Evolutionary conservation across 2,113 vertebrate species (phyloP).

Genomic region (Stigmatopora nigra): DNA sequence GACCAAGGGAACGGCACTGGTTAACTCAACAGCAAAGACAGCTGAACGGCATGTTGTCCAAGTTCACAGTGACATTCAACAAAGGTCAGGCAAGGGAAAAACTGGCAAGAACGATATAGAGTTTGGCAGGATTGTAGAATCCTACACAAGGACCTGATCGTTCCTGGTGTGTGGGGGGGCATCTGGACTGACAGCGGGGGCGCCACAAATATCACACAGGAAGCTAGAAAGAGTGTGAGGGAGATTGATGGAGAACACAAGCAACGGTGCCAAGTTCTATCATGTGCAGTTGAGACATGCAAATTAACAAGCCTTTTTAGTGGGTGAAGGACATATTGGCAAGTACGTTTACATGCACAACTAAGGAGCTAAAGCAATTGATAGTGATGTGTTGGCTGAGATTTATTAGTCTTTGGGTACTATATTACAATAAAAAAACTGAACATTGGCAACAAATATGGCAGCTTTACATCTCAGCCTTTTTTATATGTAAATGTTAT

Average conservation of each 20-base stretch:
- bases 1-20: background rate
- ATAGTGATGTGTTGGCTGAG: background rate
- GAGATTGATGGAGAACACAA: constrained; percentile 26
- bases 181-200: constrained; percentile 57
- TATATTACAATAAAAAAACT: background rate
- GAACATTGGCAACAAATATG: no score
- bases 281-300: constrained; percentile 1
- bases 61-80: constrained; percentile 5
- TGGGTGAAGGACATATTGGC: background rate
- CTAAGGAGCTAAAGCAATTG: background rate
- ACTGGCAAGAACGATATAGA: constrained; percentile 30
- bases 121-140: constrained; percentile 35
- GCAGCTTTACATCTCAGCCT: no score
- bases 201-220: constrained; percentile 38
- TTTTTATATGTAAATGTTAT: no score
- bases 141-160: constrained; percentile 34
- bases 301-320: constrained; percentile 3
- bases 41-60: background rate
- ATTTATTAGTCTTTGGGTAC: background rate
- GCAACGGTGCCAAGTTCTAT: background rate
- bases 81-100: constrained; percentile 7
- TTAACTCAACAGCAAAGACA: background rate
- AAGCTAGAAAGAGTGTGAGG: constrained; percentile 33
- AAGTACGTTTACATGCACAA: background rate
- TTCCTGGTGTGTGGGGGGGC: constrained; percentile 46